Evolutionary conservation across 2,113 vertebrate species (phyloP).

Genomic region (Strix uralensis): DNA sequence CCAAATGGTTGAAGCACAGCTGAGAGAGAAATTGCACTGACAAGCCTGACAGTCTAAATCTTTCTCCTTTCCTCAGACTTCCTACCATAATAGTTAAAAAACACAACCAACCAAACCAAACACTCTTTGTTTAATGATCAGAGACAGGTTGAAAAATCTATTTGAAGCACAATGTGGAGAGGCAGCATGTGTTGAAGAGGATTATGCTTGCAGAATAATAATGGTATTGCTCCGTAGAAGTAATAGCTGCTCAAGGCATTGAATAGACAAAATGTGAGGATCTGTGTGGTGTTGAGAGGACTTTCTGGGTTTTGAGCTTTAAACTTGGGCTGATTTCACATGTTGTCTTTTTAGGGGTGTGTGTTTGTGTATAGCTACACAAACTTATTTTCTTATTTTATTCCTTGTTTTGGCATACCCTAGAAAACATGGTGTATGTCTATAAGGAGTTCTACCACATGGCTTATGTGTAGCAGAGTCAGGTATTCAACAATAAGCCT

Average conservation of each 20-base stretch:
- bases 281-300: not conserved
- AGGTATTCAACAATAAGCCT: not conserved
- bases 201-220: not conserved
- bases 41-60: slow-evolving; percentile 1
- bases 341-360: not conserved
- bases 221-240: not conserved
- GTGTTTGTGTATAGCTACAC: not conserved
- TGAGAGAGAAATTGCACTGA: slow-evolving; percentile 29
- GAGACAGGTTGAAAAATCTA: slow-evolving; percentile 12
- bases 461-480: not conserved
- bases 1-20: not conserved
- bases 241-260: not conserved
- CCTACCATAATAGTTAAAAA: not conserved
- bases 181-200: not conserved
- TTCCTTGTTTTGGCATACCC: not conserved
- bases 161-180: not conserved
- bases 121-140: not conserved
- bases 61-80: not conserved
- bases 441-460: not conserved
- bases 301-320: not conserved
- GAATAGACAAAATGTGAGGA: not conserved
- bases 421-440: not conserved
- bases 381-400: not conserved
- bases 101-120: not conserved
- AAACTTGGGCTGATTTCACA: not conserved